Evolutionary conservation across 2,888 invertebrate genomes (phyloP).

Genomic region (Hydroisotoma schaefferi): DNA sequence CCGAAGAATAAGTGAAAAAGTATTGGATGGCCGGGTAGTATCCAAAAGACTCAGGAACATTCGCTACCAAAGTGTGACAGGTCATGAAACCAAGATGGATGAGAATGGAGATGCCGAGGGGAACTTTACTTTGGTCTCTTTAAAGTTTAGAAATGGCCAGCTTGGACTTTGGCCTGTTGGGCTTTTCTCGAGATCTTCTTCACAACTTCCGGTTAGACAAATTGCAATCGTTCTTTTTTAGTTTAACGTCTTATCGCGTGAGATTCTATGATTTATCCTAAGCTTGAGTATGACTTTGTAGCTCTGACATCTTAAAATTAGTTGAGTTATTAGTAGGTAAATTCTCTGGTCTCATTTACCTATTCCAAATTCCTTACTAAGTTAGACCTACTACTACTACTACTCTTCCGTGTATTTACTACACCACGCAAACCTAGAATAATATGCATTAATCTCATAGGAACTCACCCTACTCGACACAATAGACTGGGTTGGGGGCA

Average conservation of each 20-base stretch:
- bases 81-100: conserved; percentile 62
- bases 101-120: conserved; percentile 89
- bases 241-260: too few species aligned
- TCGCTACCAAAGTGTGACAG: conserved; percentile 53
- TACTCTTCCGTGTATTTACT: too few species aligned
- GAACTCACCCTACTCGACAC: conserved; percentile 67
- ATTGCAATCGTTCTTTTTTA: too few species aligned
- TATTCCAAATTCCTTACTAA: too few species aligned
- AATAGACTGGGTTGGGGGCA: conserved; percentile 73
- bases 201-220: conserved; percentile 67
- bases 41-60: conserved; percentile 52
- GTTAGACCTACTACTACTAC: too few species aligned
- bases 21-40: conserved; percentile 52
- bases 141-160: conserved; percentile 49
- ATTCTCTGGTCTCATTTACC: too few species aligned
- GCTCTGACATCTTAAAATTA: too few species aligned
- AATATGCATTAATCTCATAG: conserved; percentile 56
- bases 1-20: conserved; percentile 22
- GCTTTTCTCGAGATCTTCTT: conserved; percentile 52
- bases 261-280: too few species aligned
- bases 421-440: too few species aligned
- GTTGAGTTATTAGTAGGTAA: too few species aligned
- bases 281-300: too few species aligned
- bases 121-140: conserved; percentile 81
- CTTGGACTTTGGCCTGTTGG: conserved; percentile 55